Conservation (phyloP, 2,113 vertebrate species). For the Pedetes capensis region DNA sequence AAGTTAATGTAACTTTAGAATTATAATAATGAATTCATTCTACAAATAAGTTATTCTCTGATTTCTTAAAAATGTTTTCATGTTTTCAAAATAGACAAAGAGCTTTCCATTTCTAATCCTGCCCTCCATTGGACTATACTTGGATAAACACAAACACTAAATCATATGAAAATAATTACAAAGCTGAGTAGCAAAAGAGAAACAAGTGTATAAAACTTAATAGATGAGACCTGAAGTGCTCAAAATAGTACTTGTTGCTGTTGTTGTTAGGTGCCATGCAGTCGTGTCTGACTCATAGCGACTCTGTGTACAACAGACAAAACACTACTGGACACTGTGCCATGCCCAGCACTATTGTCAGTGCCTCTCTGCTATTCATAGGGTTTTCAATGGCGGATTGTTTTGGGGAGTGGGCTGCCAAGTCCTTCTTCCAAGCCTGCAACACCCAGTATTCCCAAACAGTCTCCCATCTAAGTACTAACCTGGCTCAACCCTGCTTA, state of each 20-base stretch:
- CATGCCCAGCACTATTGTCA: too few relatives aligned
- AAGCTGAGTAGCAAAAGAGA: neutral
- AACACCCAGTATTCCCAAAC: too few relatives aligned
- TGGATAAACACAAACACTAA: conserved; percentile 8
- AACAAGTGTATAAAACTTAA: neutral
- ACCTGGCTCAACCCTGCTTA: too few relatives aligned
- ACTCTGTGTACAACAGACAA: too few relatives aligned
- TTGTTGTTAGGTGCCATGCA: too few relatives aligned
- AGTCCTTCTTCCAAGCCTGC: too few relatives aligned
- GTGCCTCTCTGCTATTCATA: too few relatives aligned
- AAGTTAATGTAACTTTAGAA: conserved; percentile 8
- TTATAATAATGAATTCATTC: conserved; percentile 10
- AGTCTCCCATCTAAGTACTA: too few relatives aligned
- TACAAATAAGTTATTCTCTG: conserved; percentile 6
- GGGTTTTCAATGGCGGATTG: too few relatives aligned
- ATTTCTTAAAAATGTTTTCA: conserved; percentile 9
- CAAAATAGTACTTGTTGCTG: neutral
- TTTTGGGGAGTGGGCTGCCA: too few relatives aligned
- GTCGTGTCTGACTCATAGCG: too few relatives aligned
- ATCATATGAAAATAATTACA: conserved; percentile 32
- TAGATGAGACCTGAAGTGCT: neutral
- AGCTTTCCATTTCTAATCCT: neutral
- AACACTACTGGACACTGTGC: too few relatives aligned
- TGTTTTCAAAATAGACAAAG: neutral
- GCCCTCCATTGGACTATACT: neutral